phyloP scores from a whole-genome alignment of 2,113 vertebrate genomes.

The Paraplagusia blochii region DNA sequence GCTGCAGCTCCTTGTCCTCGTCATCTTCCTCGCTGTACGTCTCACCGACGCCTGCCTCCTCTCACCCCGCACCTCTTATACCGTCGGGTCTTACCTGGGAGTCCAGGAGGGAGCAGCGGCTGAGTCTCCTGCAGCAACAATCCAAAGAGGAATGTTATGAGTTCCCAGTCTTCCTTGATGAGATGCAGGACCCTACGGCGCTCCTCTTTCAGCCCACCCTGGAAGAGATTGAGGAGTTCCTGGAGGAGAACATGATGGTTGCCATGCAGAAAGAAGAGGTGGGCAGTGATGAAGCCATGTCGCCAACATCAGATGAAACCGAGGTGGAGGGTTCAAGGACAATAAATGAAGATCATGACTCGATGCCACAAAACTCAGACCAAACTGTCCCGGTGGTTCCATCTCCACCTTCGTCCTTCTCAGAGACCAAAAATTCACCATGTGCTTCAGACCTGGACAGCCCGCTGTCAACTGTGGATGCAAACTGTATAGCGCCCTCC shows the following conservation, averaged over 20 bases:
- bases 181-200: slow-evolving; percentile 82
- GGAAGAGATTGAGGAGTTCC: slow-evolving; percentile 98
- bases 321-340: slow-evolving; percentile 73
- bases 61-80: slow-evolving; percentile 52
- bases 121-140: slow-evolving; percentile 51
- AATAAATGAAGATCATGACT: slow-evolving; percentile 66
- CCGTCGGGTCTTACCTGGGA: slow-evolving; percentile 81
- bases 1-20: slow-evolving; percentile 35
- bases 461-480: slow-evolving; percentile 50
- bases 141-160: slow-evolving; percentile 86
- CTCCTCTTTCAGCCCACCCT: slow-evolving; percentile 93
- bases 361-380: slow-evolving; percentile 69
- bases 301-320: slow-evolving; percentile 33
- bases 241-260: slow-evolving; percentile 94
- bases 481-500: slow-evolving; percentile 1
- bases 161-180: slow-evolving; percentile 83
- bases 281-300: slow-evolving; percentile 53
- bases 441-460: slow-evolving; percentile 61
- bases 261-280: slow-evolving; percentile 77
- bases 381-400: slow-evolving; percentile 74
- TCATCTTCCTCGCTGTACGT: slow-evolving; percentile 27
- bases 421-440: slow-evolving; percentile 57
- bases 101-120: slow-evolving; percentile 75
- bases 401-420: slow-evolving; percentile 32
- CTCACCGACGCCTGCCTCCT: slow-evolving; percentile 28